These are phyloP conservation scores for Simalia tracyae DNA, from an alignment of 2,797 vertebrate species.

Conservation along the genomic window DNA sequence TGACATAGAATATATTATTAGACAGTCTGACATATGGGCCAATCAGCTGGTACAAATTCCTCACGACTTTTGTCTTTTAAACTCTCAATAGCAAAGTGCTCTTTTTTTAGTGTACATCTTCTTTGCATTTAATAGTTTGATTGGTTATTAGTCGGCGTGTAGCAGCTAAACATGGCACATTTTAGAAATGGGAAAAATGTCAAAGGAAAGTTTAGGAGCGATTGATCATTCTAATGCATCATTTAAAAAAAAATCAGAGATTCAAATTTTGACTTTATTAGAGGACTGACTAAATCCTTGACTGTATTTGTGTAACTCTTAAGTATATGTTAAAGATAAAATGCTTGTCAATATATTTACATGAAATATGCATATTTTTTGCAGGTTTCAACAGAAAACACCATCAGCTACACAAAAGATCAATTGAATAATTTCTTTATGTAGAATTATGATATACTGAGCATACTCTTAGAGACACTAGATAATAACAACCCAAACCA, in stretches of 20 bases:
- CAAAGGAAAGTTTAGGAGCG: conserved; percentile 78
- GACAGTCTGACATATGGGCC: conserved; percentile 70
- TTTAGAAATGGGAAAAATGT: conserved; percentile 76
- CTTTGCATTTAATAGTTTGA: conserved; percentile 59
- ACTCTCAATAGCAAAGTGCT: conserved; percentile 56
- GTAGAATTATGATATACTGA: conserved; percentile 77
- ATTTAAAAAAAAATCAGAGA: conserved; percentile 70
- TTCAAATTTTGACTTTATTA: conserved; percentile 80
- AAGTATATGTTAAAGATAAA: conserved; percentile 93
- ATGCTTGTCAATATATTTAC: conserved; percentile 93
- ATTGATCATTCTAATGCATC: conserved; percentile 80
- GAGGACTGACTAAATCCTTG: conserved; percentile 81
- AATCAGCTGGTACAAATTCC: conserved; percentile 66
- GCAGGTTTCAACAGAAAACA: conserved; percentile 93
- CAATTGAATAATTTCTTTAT: conserved; percentile 46
- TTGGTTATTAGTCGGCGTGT: conserved; percentile 70
- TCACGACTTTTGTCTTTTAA: conserved; percentile 61
- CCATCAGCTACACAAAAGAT: conserved; percentile 73
- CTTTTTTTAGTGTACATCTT: conserved; percentile 65
- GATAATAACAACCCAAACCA: conserved; percentile 64
- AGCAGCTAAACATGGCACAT: conserved; percentile 74
- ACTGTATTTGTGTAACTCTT: conserved; percentile 92
- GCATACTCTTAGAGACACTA: conserved; percentile 81
- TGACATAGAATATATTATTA: conserved; percentile 69
- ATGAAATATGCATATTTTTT: conserved; percentile 96